A percentile compares a stretch with the other conserved stretches of the same genome.
Evolutionary conservation across 30 jellyfish, hydroid and myxozoan genomes (phyloP).

Genomic region (Pelagia noctiluca): DNA sequence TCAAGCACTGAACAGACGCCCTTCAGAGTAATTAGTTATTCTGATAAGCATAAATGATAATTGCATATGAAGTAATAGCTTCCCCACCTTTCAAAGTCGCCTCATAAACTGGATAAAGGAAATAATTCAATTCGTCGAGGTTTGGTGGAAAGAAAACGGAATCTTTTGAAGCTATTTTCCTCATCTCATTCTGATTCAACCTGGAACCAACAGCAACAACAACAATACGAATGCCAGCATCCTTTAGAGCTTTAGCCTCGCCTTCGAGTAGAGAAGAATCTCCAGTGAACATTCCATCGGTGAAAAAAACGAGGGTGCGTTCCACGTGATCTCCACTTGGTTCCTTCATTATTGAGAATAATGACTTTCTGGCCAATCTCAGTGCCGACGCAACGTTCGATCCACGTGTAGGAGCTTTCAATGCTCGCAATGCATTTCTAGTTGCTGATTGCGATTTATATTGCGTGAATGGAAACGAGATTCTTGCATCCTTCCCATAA

Average conservation of each 20-base stretch:
- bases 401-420: slow-evolving; percentile 32
- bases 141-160: slow-evolving; percentile 80
- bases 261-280: slow-evolving; percentile 48
- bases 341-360: slow-evolving; percentile 89
- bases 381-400: slow-evolving; percentile 70
- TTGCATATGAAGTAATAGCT: too few species aligned
- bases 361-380: slow-evolving; percentile 86
- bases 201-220: slow-evolving; percentile 74
- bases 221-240: slow-evolving; percentile 71
- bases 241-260: slow-evolving; percentile 86
- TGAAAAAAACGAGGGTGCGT: slow-evolving; percentile 78
- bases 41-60: too few species aligned
- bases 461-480: slow-evolving; percentile 55
- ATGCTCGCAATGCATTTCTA: slow-evolving; percentile 19
- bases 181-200: slow-evolving; percentile 20
- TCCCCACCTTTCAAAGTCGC: slow-evolving; percentile 86
- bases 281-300: slow-evolving; percentile 45
- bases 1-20: too few species aligned
- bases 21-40: too few species aligned
- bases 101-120: slow-evolving; percentile 68
- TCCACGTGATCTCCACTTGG: slow-evolving; percentile 81
- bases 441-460: slow-evolving; percentile 18
- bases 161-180: slow-evolving; percentile 54
- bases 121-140: slow-evolving; percentile 63
- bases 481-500: slow-evolving; percentile 61